These are phyloP conservation scores for Axea sp. DNA, from an alignment of 2,888 invertebrate genomes.

Conservation along the genomic window DNA sequence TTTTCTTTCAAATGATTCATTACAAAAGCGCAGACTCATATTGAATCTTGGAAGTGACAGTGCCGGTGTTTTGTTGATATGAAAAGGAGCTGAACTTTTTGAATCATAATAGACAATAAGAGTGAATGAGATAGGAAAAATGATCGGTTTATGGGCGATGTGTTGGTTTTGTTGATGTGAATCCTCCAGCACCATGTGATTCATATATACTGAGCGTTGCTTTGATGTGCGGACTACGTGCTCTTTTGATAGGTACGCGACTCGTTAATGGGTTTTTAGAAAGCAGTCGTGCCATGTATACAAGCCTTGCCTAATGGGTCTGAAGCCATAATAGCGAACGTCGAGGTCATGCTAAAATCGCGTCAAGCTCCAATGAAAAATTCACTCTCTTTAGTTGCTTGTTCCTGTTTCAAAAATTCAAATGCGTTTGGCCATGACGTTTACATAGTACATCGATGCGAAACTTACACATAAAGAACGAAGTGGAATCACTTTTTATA, in stretches of 20 bases:
- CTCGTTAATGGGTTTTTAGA: constrained; percentile 70
- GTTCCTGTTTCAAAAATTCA: constrained; percentile 27
- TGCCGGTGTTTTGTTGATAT: constrained; percentile 3
- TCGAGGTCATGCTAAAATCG: constrained; percentile 41
- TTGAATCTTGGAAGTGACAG: constrained; percentile 23
- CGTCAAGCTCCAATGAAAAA: constrained; percentile 31
- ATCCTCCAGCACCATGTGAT: constrained; percentile 15
- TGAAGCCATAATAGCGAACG: constrained; percentile 38
- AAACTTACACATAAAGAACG: no score
- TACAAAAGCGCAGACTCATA: constrained; percentile 14
- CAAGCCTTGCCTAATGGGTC: constrained; percentile 51
- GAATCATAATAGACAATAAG: constrained; percentile 28
- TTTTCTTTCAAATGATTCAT: no score
- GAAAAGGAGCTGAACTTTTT: constrained; percentile 12
- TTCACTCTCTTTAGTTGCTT: constrained; percentile 21
- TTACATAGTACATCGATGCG: constrained; percentile 2
- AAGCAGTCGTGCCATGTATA: constrained; percentile 62
- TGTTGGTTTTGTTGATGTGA: constrained; percentile 32
- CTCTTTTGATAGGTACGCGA: constrained; percentile 66
- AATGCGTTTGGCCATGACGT: constrained; percentile 23
- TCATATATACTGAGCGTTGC: constrained; percentile 2
- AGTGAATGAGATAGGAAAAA: constrained; percentile 33
- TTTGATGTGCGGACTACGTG: constrained; percentile 58
- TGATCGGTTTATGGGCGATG: constrained; percentile 13
- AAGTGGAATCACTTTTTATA: no score